These are phyloP conservation scores for Hippopotamyrus pictus DNA, from an alignment of 2,797 vertebrate species.

Conservation along the genomic window DNA sequence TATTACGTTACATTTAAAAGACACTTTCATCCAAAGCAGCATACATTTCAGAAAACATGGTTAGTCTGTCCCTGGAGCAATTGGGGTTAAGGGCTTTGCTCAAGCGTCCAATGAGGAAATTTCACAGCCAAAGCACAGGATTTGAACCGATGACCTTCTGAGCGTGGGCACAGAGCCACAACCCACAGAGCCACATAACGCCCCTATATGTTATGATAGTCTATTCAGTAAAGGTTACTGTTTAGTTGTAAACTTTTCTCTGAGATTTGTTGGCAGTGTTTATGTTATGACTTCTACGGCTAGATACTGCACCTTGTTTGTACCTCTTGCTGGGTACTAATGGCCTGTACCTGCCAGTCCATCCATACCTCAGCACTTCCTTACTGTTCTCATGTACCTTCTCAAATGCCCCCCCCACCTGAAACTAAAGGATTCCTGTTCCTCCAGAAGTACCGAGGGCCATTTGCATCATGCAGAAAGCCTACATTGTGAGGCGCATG, in stretches of 20 bases:
- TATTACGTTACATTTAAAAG: background rate
- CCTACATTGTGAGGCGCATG: background rate
- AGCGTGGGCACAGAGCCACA: background rate
- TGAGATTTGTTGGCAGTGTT: background rate
- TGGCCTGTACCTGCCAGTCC: background rate
- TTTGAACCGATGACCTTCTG: background rate
- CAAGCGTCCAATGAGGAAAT: background rate
- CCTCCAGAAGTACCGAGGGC: background rate
- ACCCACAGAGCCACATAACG: background rate
- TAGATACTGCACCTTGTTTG: background rate
- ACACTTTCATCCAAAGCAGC: background rate
- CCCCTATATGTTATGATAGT: background rate
- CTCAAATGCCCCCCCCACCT: background rate
- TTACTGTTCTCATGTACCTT: background rate
- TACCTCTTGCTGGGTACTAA: background rate
- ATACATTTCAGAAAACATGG: background rate
- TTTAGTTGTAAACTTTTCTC: background rate
- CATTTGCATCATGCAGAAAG: background rate
- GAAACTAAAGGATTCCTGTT: background rate
- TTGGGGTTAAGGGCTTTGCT: background rate
- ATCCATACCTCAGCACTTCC: background rate
- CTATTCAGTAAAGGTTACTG: background rate
- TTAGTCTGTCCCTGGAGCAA: background rate
- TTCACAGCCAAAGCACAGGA: background rate
- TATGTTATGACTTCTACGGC: background rate